Conservation (phyloP, 2,888 invertebrate genomes). For the Pammene aurita region DNA sequence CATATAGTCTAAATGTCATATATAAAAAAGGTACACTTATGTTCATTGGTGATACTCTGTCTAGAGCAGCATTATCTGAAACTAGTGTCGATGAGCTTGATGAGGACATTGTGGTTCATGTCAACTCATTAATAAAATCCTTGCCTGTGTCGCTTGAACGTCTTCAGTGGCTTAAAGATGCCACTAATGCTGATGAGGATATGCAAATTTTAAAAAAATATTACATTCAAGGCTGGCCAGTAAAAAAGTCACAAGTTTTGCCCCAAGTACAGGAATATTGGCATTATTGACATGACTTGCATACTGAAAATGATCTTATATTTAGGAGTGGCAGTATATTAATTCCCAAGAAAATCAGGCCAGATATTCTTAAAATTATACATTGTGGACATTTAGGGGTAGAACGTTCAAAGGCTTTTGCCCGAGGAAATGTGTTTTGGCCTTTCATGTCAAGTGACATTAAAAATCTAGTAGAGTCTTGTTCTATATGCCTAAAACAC, state of each 20-base stretch:
- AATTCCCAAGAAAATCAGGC: not conserved
- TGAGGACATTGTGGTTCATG: slow-evolving; percentile 20
- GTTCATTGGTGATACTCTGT: slow-evolving; percentile 20
- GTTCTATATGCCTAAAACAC: too few species aligned
- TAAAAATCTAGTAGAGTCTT: too few species aligned
- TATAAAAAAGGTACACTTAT: too few species aligned
- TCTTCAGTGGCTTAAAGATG: slow-evolving; percentile 26
- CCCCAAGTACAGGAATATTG: too few species aligned
- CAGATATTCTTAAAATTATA: slow-evolving; percentile 8
- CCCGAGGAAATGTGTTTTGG: slow-evolving; percentile 11
- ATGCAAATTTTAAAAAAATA: too few species aligned
- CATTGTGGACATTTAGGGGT: not conserved
- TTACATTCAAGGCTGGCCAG: too few species aligned
- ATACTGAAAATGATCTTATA: too few species aligned
- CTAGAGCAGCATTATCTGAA: slow-evolving; percentile 9
- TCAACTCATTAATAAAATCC: slow-evolving; percentile 21
- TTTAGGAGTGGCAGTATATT: not conserved
- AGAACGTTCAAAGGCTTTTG: not conserved
- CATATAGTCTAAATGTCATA: too few species aligned
- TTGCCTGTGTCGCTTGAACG: slow-evolving; percentile 32
- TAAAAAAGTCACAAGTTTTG: too few species aligned
- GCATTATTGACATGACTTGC: too few species aligned
- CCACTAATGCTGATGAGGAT: slow-evolving; percentile 3
- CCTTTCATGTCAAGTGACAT: not conserved
- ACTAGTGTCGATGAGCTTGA: too few species aligned